phyloP scores from a whole-genome alignment of 2,113 vertebrate species.

The Thamnophis sirtalis region DNA sequence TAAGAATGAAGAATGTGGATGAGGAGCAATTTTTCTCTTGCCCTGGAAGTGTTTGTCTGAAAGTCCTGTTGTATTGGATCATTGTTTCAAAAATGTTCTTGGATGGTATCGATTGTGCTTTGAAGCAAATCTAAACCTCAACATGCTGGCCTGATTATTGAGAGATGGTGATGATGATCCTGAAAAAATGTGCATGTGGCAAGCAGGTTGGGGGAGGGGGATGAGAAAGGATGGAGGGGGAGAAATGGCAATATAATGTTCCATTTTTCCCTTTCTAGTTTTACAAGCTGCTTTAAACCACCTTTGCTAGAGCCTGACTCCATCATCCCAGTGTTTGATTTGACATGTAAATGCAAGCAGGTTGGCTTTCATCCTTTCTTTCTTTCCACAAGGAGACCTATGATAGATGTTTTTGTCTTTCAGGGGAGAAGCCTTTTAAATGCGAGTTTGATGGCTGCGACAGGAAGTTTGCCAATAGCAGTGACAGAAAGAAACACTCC shows the following conservation, averaged over 20 bases:
- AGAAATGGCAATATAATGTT: not conserved
- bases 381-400: not conserved
- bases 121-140: not conserved
- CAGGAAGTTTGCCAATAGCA: conserved; percentile 96
- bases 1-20: not conserved
- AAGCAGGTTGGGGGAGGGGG: not conserved
- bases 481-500: conserved; percentile 95
- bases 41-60: not conserved
- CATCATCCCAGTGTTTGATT: not conserved
- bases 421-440: conserved; percentile 97
- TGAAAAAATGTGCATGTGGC: not conserved
- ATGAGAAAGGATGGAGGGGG: not conserved
- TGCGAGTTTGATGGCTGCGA: conserved; percentile 97
- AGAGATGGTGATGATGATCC: not conserved
- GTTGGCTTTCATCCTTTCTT: not conserved
- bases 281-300: not conserved
- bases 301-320: not conserved
- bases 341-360: not conserved
- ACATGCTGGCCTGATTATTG: not conserved
- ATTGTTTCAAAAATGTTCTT: not conserved
- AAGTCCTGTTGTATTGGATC: not conserved
- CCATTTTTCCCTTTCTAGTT: accelerated
- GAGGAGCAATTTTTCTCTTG: not conserved
- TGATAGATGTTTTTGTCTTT: conserved; percentile 48
- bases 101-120: not conserved